Percentiles rank a stretch among this genome's conserved stretches.
These are phyloP conservation scores for Lycocorax pyrrhopterus DNA, from an alignment of 2,113 vertebrate species.

Conservation along the genomic window DNA sequence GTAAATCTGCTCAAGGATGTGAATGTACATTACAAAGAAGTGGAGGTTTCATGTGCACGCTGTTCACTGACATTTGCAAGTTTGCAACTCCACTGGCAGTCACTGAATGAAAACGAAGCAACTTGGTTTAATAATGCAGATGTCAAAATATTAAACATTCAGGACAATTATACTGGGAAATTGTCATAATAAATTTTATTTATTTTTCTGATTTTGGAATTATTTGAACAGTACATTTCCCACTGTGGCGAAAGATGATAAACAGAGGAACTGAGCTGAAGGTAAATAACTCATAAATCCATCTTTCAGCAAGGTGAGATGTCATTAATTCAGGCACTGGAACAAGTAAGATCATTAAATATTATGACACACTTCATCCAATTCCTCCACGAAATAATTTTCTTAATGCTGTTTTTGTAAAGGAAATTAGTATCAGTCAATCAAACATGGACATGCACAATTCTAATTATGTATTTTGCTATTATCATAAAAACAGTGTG, in stretches of 20 bases:
- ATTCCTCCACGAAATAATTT: constrained; percentile 12
- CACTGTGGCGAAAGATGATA: neutral
- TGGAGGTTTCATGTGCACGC: neutral
- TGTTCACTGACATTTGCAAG: neutral
- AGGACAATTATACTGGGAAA: neutral
- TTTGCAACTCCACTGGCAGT: neutral
- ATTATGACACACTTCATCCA: neutral
- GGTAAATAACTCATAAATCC: neutral
- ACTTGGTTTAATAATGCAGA: constrained; percentile 1
- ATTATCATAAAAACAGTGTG: neutral
- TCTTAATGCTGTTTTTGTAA: constrained; percentile 8
- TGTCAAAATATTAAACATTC: neutral
- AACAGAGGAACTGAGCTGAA: neutral
- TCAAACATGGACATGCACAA: neutral
- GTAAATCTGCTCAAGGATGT: neutral
- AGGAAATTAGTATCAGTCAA: constrained; percentile 21
- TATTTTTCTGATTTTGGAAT: neutral
- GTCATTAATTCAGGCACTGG: neutral
- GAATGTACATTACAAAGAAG: neutral
- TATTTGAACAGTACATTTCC: neutral
- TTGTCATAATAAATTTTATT: neutral
- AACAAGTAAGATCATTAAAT: constrained; percentile 38
- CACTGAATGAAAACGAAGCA: neutral
- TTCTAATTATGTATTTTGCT: neutral
- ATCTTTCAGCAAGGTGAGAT: neutral